Conservation (phyloP, 2,888 invertebrate genomes). For the Drosophila nr. perissopoda region DNA sequence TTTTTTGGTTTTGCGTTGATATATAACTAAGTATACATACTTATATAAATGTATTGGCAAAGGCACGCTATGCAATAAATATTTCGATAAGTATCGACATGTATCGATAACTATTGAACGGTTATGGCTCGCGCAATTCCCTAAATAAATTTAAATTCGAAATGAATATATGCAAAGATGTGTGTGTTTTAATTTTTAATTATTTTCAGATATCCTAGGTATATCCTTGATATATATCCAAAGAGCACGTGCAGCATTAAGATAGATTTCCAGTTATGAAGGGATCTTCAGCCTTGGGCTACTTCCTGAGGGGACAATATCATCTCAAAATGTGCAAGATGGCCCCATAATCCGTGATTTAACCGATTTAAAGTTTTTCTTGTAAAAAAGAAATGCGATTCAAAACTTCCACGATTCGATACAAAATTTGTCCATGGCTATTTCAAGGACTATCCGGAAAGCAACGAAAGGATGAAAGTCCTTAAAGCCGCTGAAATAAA, state of each 20-base stretch:
- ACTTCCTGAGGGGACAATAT: background rate
- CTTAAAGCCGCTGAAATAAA: background rate
- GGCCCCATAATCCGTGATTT: background rate
- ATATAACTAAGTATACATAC: constrained; percentile 1
- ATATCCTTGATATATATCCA: background rate
- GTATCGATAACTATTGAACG: background rate
- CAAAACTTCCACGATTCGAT: background rate
- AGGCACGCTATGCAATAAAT: constrained; percentile 15
- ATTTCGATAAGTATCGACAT: constrained; percentile 4
- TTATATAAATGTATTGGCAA: constrained; percentile 4
- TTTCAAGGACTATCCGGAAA: background rate
- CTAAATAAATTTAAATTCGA: constrained; percentile 12
- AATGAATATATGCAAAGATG: background rate
- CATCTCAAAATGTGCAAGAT: background rate
- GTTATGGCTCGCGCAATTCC: constrained; percentile 10
- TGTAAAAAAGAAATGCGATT: background rate
- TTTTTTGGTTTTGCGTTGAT: constrained; percentile 17
- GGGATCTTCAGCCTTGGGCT: background rate
- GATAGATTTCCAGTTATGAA: background rate
- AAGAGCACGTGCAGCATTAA: background rate
- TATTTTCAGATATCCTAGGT: background rate
- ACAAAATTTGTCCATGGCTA: background rate
- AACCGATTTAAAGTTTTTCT: background rate
- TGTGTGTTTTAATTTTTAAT: background rate
- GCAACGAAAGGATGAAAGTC: background rate